These are phyloP conservation scores for Thereuonema tuberculata DNA, from an alignment of 1,140 invertebrate genomes.

Conservation along the genomic window DNA sequence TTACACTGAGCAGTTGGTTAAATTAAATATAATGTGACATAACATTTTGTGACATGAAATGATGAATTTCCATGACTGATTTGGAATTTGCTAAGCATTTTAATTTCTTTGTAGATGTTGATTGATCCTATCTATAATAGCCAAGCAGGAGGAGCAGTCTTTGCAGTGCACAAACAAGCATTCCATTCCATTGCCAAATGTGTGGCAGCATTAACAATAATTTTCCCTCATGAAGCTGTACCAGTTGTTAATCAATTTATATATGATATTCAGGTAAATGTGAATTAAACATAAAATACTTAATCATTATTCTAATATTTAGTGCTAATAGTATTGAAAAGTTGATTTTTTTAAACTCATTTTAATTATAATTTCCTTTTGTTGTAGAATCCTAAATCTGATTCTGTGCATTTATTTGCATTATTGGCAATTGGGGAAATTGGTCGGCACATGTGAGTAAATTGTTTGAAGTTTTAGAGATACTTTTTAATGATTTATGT, in stretches of 20 bases:
- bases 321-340: too few relatives aligned
- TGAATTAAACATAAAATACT: too few relatives aligned
- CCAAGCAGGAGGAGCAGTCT: constrained; percentile 14
- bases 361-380: constrained; percentile 10
- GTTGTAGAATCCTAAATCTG: constrained; percentile 39
- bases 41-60: too few relatives aligned
- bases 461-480: too few relatives aligned
- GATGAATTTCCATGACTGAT: too few relatives aligned
- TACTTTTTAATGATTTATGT: too few relatives aligned
- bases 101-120: constrained; percentile 23
- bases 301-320: too few relatives aligned
- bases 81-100: too few relatives aligned
- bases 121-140: constrained; percentile 30
- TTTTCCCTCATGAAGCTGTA: constrained; percentile 49
- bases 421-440: constrained; percentile 92
- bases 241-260: constrained; percentile 75
- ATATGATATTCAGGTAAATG: constrained; percentile 52
- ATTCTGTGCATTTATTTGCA: constrained; percentile 80
- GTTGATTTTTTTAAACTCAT: too few relatives aligned
- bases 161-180: constrained; percentile 43
- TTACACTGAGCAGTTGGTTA: too few relatives aligned
- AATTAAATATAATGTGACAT: too few relatives aligned
- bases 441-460: constrained; percentile 70
- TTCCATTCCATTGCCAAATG: constrained; percentile 89
- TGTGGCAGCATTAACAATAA: constrained; percentile 78